Base-by-base conservation (phyloP, 2,888 invertebrate genomes). In the Falcaria lacertinaria region DNA sequence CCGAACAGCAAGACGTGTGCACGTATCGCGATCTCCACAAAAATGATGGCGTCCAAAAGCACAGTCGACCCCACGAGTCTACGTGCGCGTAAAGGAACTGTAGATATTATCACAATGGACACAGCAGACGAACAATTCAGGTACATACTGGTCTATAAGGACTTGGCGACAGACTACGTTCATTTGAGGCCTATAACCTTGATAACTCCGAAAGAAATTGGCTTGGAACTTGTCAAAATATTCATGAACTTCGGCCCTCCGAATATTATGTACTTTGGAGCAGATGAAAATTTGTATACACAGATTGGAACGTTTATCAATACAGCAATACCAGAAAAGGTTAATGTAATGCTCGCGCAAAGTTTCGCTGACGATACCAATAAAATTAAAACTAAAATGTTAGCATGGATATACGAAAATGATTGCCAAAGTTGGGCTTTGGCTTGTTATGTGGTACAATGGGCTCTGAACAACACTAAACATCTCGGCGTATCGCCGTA, bases 241-340 rank as follows among this genome's bases (percentile, higher is more conserved):
- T 52, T 51, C 17, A 36, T 43, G 13, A 47, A 51, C 13, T 52
- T 43, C 17, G 49, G 50, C 1, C 33, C 41, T 11, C 55, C 55
- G 5, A 16, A 15, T 5, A 5, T 17, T n/a, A 33, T 35, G 15
- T 48, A 34, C 22, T 22, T 15, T 14, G 43, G 48, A 4, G 13
- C 17, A 0, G 15, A 38, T 1, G 1, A 7, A 0, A 4, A 4
- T 6, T 32, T 41, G 15, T 34, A 45, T 11, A 2, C n/a, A 16
- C 1, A 4, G 8, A 42, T 22, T 22, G 22, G 22, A 22, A 22
- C 5, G 6, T 22, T 22, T 7, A 22, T 22, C 22, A 22, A 22
- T 7, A 2, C 5, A 22, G 7, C 7, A 22, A 22, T 22, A 2
- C 1, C 22, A 22, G 22, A 22, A 22, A 22, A 22, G 7, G 22